Evolutionary conservation across 2,888 invertebrate genomes (phyloP).

Genomic region (Chrysolina americana): DNA sequence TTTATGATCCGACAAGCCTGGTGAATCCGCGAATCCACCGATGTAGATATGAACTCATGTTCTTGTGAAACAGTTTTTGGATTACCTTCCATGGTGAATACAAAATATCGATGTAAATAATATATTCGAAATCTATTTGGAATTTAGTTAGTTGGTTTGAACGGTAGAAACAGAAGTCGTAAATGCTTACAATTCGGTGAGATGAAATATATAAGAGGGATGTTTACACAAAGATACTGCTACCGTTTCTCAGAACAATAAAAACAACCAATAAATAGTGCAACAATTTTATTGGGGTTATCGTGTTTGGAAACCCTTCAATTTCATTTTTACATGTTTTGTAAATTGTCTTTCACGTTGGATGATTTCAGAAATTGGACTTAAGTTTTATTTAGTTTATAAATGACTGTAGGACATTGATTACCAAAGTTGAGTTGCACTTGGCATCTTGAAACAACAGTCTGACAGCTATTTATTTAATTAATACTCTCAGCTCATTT

Average conservation of each 20-base stretch:
- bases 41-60: too few species aligned
- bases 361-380: not conserved
- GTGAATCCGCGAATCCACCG: too few species aligned
- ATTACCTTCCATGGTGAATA: too few species aligned
- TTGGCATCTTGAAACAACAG: too few species aligned
- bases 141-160: not conserved
- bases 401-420: too few species aligned
- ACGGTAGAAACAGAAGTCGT: not conserved
- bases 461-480: too few species aligned
- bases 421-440: too few species aligned
- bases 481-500: too few species aligned
- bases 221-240: slow-evolving; percentile 20
- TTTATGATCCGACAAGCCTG: too few species aligned
- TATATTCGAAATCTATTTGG: not conserved
- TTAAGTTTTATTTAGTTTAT: not conserved
- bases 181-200: slow-evolving; percentile 22
- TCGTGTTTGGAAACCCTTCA: slow-evolving; percentile 9
- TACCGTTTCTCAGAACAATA: slow-evolving; percentile 11
- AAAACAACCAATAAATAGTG: slow-evolving; percentile 14
- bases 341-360: not conserved
- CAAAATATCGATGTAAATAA: not conserved
- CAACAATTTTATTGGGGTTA: slow-evolving; percentile 12
- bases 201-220: slow-evolving; percentile 12
- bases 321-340: not conserved
- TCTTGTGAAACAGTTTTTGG: too few species aligned